Evolutionary conservation across 2,888 invertebrate species (phyloP), one percentile per base, ranked within the genome.

Genomic region (Alloplasta piceator): DNA sequence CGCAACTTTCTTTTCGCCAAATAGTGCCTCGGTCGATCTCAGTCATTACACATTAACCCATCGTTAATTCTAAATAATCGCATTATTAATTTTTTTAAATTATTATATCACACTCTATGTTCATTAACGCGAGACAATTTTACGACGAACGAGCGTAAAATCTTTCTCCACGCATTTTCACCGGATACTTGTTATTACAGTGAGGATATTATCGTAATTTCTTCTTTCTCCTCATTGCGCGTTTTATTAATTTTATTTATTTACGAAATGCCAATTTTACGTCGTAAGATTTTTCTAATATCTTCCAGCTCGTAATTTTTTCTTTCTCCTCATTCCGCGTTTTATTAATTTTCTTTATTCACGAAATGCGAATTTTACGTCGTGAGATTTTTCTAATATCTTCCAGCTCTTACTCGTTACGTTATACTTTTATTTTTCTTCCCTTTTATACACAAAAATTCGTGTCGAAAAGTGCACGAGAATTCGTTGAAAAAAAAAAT

Each of bases 371-470:
- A 55, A 52, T 55, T 41, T 36, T 58, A 38, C n/a, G n/a, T n/a
- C 52, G 52, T 14, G 14, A 50, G 26, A 26, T 26, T 26, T 26
- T 26, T 26, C 26, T 26, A 1, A 26, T 26, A 26, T 26, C 26
- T 26, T 26, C 26, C 26, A 26, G 50, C 64, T 73, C 56, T 68
- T 76, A 39, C 63, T 75, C 39, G 67, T 67, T 36, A 66, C 36
- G 56, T 50, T 36, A 26, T 14, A 48, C n/a, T 48, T 14, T 36
- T 26, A 7, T 39, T 39, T 68, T 48, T n/a, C 4, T 56, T 46
- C n/a, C 48, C 63, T 74, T 70, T 64, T 60, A 63, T 79, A 74
- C 78, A 74, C 72, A 1, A 73, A 79, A 64, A 80, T 72, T 77
- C 71, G 61, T 67, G 80, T 68, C 26, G 67, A 67, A 67, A 38